phyloP scores from a whole-genome alignment of 2,113 vertebrate species.

The Mirounga angustirostris region DNA sequence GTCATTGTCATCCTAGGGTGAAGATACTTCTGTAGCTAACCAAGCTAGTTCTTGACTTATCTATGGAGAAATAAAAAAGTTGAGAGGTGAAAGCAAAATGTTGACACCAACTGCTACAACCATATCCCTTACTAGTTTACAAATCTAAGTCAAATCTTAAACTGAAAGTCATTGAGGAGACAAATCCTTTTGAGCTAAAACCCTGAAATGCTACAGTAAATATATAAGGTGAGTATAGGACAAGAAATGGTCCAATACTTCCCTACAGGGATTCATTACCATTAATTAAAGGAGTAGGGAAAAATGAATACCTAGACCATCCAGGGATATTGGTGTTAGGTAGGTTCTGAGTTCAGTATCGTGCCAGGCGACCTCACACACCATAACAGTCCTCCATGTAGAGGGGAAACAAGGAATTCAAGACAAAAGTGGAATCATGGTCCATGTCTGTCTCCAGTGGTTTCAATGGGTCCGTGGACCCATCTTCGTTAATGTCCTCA shows the following conservation, averaged over 20 bases:
- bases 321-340: neutral
- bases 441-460: neutral
- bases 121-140: neutral
- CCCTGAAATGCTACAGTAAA: neutral
- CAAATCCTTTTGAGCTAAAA: neutral
- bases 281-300: neutral
- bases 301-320: neutral
- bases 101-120: neutral
- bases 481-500: neutral
- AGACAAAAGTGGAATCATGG: neutral
- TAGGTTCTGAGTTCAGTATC: neutral
- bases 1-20: neutral
- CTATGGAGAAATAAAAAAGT: neutral
- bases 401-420: neutral
- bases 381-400: neutral
- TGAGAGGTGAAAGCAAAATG: neutral
- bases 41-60: neutral
- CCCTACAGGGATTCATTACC: neutral
- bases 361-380: neutral
- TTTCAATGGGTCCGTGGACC: neutral
- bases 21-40: neutral
- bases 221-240: neutral
- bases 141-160: neutral
- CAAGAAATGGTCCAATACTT: neutral
- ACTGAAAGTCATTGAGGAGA: neutral